A percentile compares a stretch with the other conserved stretches of the same genome.
These are phyloP conservation scores for Aselliscus stoliczkanus DNA, from an alignment of 2,797 vertebrate genomes.

Conservation along the genomic window DNA sequence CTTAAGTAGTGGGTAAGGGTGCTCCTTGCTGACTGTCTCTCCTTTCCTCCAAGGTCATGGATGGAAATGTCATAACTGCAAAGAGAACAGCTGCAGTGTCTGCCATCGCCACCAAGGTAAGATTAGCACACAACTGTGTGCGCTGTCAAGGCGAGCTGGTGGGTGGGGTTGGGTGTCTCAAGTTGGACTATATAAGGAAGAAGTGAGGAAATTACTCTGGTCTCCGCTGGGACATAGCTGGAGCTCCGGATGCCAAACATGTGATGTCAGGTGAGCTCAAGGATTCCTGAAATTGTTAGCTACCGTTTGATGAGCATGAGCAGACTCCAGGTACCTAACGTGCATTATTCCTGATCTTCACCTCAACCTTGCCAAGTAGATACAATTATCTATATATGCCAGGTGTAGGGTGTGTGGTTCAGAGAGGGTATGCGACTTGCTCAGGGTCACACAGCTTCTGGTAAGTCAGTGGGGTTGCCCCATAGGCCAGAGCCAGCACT, in stretches of 20 bases:
- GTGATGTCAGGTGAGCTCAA: neutral
- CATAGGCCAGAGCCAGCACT: neutral
- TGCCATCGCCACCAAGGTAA: slow-evolving; percentile 94
- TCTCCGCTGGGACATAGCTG: neutral
- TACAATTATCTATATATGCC: neutral
- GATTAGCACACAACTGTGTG: neutral
- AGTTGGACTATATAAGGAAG: neutral
- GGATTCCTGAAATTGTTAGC: neutral
- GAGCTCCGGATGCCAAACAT: neutral
- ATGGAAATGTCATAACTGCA: slow-evolving; percentile 90
- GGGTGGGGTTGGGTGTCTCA: neutral
- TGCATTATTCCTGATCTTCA: neutral
- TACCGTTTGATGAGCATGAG: neutral
- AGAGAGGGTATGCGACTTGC: neutral
- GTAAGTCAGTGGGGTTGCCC: neutral
- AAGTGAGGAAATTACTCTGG: neutral
- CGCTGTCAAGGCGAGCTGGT: neutral
- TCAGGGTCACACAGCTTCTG: neutral
- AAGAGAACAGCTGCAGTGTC: slow-evolving; percentile 94
- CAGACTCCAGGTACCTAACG: neutral
- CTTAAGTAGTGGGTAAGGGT: neutral
- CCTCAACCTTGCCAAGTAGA: neutral
- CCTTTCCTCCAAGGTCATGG: slow-evolving; percentile 85
- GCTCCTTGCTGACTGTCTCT: neutral
- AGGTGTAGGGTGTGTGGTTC: neutral